Percentiles rank a stretch among this genome's conserved stretches.
Conservation (phyloP, 2,888 invertebrate genomes). For the Nebria salina region DNA sequence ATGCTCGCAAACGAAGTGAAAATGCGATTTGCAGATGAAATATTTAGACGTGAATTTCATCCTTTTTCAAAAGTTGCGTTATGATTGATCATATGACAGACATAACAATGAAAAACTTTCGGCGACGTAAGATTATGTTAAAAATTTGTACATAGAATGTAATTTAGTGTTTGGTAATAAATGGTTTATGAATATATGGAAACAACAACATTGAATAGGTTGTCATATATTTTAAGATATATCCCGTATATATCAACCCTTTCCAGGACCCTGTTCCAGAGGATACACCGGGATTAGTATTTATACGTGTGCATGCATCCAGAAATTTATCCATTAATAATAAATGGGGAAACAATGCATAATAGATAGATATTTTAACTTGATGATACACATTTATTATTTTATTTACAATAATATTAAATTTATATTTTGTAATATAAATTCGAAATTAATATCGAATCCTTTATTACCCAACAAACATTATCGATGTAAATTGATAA, state of each 20-base stretch:
- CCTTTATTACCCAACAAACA: too few species aligned
- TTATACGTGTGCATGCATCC: background rate
- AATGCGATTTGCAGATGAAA: slow-evolving; percentile 18
- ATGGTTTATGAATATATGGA: too few species aligned
- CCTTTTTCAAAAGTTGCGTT: background rate
- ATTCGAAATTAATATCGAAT: too few species aligned
- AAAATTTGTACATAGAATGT: background rate
- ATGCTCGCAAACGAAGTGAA: slow-evolving; percentile 4
- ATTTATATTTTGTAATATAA: too few species aligned
- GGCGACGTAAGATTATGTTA: background rate
- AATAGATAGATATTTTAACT: background rate
- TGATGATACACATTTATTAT: background rate
- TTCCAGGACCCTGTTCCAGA: background rate
- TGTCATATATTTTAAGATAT: background rate
- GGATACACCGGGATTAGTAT: background rate
- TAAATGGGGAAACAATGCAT: background rate
- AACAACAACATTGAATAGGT: too few species aligned
- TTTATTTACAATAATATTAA: background rate
- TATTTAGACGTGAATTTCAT: background rate
- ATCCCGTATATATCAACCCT: background rate
- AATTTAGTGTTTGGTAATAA: too few species aligned
- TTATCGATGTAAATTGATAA: too few species aligned
- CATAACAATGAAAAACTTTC: background rate
- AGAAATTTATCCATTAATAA: slow-evolving; percentile 1
- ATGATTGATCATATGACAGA: background rate